Evolutionary conservation across 2,113 vertebrate species (phyloP).

Genomic region (Gallinago paraguaiae): DNA sequence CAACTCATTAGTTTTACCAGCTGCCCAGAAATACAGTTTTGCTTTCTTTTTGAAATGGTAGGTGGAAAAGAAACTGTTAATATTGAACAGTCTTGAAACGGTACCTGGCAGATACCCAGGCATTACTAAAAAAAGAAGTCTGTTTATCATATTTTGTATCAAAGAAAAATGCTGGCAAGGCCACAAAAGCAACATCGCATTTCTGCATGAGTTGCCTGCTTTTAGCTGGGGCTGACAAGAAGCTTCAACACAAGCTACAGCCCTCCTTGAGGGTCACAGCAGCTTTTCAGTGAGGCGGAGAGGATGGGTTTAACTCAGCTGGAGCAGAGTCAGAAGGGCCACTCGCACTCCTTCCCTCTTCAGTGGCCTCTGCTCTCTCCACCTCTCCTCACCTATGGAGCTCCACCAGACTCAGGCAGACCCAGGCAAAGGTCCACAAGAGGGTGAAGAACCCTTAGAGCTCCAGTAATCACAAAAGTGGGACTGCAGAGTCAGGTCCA

Average conservation of each 20-base stretch:
- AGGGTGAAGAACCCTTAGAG: background rate
- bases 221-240: background rate
- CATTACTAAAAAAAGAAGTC: background rate
- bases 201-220: background rate
- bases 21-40: background rate
- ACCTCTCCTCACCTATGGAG: background rate
- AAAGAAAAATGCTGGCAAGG: background rate
- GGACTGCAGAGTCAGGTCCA: background rate
- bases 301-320: background rate
- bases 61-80: background rate
- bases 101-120: background rate
- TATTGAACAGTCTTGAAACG: background rate
- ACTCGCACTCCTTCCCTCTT: background rate
- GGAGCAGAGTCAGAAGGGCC: background rate
- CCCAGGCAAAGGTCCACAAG: rapidly evolving
- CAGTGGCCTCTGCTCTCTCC: background rate
- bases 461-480: background rate
- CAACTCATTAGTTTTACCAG: background rate
- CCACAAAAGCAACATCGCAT: background rate
- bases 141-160: background rate
- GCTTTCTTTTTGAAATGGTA: background rate
- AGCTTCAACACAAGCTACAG: background rate
- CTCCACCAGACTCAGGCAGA: background rate
- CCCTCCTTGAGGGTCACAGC: background rate
- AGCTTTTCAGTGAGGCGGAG: background rate